A percentile compares a stretch with the other conserved stretches of the same genome.
These are phyloP conservation scores for Antechinus stuartii DNA, from an alignment of 2,113 vertebrate genomes.

Conservation along the genomic window DNA sequence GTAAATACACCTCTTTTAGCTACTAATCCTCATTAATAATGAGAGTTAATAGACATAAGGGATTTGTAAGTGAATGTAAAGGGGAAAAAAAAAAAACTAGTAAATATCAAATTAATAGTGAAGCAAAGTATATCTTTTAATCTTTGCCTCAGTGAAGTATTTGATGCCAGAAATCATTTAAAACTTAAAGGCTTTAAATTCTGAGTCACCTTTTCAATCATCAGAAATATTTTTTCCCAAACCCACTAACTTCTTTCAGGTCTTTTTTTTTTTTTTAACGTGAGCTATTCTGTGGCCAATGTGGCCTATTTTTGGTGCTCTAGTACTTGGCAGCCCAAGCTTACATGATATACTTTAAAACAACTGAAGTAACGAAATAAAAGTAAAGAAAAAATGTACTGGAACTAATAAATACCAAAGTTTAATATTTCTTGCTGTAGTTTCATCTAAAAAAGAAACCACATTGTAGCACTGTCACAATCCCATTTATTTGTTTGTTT, in stretches of 20 bases:
- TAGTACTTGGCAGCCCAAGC: conserved; percentile 35
- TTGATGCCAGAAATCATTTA: background rate
- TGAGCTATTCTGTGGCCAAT: conserved; percentile 31
- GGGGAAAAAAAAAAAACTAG: background rate
- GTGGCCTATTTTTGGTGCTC: conserved; percentile 27
- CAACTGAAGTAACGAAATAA: conserved; percentile 51
- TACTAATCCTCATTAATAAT: conserved; percentile 53
- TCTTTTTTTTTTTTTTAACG: background rate
- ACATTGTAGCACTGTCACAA: conserved; percentile 42
- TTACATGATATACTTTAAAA: conserved; percentile 35
- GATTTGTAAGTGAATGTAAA: conserved; percentile 1
- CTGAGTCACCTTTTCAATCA: background rate
- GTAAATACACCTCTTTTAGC: conserved; percentile 30
- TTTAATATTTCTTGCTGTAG: conserved; percentile 67
- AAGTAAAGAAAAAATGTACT: conserved; percentile 46
- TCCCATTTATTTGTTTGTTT: conserved; percentile 40
- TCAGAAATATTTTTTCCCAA: background rate
- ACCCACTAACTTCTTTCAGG: conserved; percentile 28
- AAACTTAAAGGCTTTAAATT: background rate
- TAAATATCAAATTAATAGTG: conserved; percentile 2
- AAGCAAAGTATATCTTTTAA: background rate
- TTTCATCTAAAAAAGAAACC: conserved; percentile 62
- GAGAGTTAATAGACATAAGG: conserved; percentile 10
- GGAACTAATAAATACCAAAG: conserved; percentile 44
- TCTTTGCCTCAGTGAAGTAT: background rate